phyloP scores from a whole-genome alignment of 2,888 invertebrate species.

The Sinotaia quadrata region DNA sequence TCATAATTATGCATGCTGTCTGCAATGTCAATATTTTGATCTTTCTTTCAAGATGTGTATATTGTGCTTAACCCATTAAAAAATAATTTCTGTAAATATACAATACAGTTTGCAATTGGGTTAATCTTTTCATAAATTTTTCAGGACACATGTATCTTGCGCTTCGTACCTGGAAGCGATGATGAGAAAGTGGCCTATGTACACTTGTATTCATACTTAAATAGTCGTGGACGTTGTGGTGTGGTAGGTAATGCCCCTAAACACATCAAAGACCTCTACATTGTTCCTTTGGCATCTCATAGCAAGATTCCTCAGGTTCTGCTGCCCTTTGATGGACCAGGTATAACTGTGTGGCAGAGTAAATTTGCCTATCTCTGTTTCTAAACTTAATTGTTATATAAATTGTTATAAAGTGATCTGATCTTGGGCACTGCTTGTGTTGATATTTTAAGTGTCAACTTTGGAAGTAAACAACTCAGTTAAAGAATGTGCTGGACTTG shows the following conservation, averaged over 20 bases:
- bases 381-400: too few species aligned
- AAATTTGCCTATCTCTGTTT: too few species aligned
- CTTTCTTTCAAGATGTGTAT: not conserved
- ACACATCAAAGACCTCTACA: conserved; percentile 93
- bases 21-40: not conserved
- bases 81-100: not conserved
- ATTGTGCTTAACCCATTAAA: not conserved
- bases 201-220: conserved; percentile 89
- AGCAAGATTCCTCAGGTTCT: conserved; percentile 78
- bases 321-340: conserved; percentile 79
- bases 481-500: too few species aligned
- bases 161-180: conserved; percentile 85
- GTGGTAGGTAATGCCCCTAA: conserved; percentile 83
- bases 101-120: not conserved
- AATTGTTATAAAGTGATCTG: too few species aligned
- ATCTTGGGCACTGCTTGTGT: too few species aligned
- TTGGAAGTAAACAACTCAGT: too few species aligned
- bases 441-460: too few species aligned
- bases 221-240: conserved; percentile 80
- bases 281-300: conserved; percentile 86
- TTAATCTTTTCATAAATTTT: too few species aligned
- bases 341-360: too few species aligned
- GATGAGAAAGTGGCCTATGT: conserved; percentile 85
- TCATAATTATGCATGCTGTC: too few species aligned
- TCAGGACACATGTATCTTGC: conserved; percentile 85